Percentiles rank a stretch among this genome's conserved stretches.
Evolutionary conservation across 2,888 invertebrate genomes (phyloP).

Genomic region (Mycalesis mineus): DNA sequence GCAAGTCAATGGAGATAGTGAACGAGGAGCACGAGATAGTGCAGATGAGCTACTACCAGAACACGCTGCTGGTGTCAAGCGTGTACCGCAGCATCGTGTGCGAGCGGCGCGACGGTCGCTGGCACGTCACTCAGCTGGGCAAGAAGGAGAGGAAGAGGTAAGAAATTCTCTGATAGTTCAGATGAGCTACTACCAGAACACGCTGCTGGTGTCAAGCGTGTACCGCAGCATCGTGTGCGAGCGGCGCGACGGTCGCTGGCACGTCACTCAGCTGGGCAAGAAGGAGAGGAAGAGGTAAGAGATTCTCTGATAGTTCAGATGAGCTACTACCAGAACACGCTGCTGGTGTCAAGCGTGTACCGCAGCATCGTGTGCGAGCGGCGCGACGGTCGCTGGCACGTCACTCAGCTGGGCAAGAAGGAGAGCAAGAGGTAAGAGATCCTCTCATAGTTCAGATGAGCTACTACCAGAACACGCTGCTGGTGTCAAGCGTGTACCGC

Average conservation of each 20-base stretch:
- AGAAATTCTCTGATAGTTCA: too few relatives aligned
- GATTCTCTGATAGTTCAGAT: too few relatives aligned
- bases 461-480: constrained; percentile 83
- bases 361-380: constrained; percentile 87
- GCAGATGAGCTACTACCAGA: constrained; percentile 86
- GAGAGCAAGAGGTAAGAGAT: constrained; percentile 57
- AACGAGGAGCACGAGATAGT: constrained; percentile 91
- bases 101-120: constrained; percentile 79
- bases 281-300: too few relatives aligned
- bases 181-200: constrained; percentile 82
- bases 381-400: constrained; percentile 80
- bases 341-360: constrained; percentile 90
- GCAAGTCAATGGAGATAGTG: constrained; percentile 88
- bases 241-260: constrained; percentile 80
- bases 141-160: constrained; percentile 91
- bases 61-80: constrained; percentile 88
- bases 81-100: constrained; percentile 89
- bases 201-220: constrained; percentile 88
- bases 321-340: constrained; percentile 75
- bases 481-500: constrained; percentile 90
- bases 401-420: constrained; percentile 89
- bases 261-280: constrained; percentile 88
- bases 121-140: constrained; percentile 88
- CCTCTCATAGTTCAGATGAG: constrained; percentile 80
- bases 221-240: constrained; percentile 89